Evolutionary conservation across 1,140 invertebrate species (phyloP).

Genomic region (Palaemon carinicauda): DNA sequence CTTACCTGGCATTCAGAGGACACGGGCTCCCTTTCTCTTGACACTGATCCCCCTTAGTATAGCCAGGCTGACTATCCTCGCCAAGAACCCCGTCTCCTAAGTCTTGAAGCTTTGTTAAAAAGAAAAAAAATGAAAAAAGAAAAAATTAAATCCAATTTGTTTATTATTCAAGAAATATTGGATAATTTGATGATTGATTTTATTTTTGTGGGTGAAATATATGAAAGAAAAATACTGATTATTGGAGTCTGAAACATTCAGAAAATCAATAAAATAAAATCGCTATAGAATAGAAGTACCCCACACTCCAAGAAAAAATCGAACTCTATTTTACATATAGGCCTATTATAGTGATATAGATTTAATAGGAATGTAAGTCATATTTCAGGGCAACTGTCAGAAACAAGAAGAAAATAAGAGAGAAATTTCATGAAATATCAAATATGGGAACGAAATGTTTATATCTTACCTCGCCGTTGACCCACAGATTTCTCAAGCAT

Average conservation of each 20-base stretch:
- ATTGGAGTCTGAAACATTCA: background rate
- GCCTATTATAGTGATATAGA: too few species aligned
- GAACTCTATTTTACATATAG: too few species aligned
- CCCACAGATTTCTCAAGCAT: slow-evolving; percentile 38
- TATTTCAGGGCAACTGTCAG: too few species aligned
- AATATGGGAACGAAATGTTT: too few species aligned
- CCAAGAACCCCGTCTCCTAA: slow-evolving; percentile 29
- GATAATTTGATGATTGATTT: background rate
- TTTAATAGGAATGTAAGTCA: too few species aligned
- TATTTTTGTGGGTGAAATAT: background rate
- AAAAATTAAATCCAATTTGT: background rate
- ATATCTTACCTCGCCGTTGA: slow-evolving; percentile 43
- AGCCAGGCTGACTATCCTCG: slow-evolving; percentile 19
- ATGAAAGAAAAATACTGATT: background rate
- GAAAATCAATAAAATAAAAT: too few species aligned
- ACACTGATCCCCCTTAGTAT: background rate
- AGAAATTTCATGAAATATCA: too few species aligned
- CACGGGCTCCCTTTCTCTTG: background rate
- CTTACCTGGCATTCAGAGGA: slow-evolving; percentile 8
- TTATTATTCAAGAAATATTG: background rate
- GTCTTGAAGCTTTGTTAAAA: slow-evolving; percentile 22
- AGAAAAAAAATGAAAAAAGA: too few species aligned
- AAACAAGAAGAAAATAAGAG: too few species aligned
- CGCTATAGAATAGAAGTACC: too few species aligned
- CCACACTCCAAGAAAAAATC: too few species aligned